phyloP scores from a whole-genome alignment of 2,113 vertebrate genomes.

The Bujurquina vittata region DNA sequence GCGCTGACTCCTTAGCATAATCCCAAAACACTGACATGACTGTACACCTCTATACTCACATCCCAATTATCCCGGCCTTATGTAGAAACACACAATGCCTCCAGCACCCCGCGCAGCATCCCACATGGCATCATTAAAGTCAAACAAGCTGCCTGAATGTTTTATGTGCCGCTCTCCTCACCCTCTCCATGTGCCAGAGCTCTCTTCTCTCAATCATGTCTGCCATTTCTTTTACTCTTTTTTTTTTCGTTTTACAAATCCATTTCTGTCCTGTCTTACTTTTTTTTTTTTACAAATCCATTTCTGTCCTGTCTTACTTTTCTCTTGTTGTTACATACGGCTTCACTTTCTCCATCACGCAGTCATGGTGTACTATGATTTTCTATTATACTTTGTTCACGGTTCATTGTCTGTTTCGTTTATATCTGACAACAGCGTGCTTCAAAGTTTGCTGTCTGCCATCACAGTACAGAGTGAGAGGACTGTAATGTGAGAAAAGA shows the following conservation, averaged over 20 bases:
- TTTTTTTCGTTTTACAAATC: conserved; percentile 9
- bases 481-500: conserved; percentile 1
- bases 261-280: conserved; percentile 23
- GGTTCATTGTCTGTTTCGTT: conserved; percentile 38
- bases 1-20: conserved; percentile 45
- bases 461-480: neutral
- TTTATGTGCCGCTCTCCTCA: conserved; percentile 54
- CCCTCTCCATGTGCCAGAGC: conserved; percentile 36
- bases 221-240: conserved; percentile 1
- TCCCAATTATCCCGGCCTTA: conserved; percentile 66
- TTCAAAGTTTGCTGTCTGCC: conserved; percentile 27
- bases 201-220: conserved; percentile 30
- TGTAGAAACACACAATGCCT: conserved; percentile 66
- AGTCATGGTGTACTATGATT: conserved; percentile 30
- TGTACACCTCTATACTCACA: conserved; percentile 61
- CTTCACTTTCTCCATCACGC: conserved; percentile 31
- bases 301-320: conserved; percentile 27
- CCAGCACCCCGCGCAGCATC: conserved; percentile 62
- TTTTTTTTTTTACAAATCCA: conserved; percentile 10
- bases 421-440: conserved; percentile 21
- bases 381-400: conserved; percentile 50
- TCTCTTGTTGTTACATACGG: conserved; percentile 34
- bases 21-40: conserved; percentile 58
- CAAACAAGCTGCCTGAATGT: conserved; percentile 73
- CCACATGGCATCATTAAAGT: conserved; percentile 79